A percentile compares a stretch with the other conserved stretches of the same genome.
These are phyloP conservation scores for Eleutherodactylus coqui DNA, from an alignment of 2,797 vertebrate genomes.

Conservation along the genomic window DNA sequence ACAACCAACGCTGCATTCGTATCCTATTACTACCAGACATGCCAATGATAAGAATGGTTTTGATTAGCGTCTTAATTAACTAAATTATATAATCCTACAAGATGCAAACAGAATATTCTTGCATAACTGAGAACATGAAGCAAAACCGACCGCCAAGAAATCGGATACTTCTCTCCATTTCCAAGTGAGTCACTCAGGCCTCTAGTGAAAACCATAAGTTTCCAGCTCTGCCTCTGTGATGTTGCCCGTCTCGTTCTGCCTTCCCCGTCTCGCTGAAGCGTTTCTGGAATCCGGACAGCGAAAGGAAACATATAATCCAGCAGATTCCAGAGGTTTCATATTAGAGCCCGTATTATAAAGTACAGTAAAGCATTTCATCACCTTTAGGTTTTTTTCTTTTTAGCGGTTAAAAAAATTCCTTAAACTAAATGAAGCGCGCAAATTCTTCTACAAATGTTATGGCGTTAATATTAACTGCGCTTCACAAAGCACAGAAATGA, in stretches of 20 bases:
- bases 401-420: conserved; percentile 13
- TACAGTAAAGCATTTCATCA: background rate
- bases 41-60: background rate
- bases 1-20: background rate
- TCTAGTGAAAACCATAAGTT: conserved; percentile 28
- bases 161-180: conserved; percentile 27
- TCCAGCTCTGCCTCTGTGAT: conserved; percentile 26
- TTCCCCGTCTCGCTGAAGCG: background rate
- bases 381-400: conserved; percentile 21
- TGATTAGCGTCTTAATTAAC: background rate
- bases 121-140: background rate
- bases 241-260: background rate
- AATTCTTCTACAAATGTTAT: too few relatives aligned
- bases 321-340: conserved; percentile 3
- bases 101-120: conserved; percentile 5
- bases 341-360: conserved; percentile 17
- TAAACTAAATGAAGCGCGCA: too few relatives aligned
- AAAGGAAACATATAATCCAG: background rate
- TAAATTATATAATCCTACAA: background rate
- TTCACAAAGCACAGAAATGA: too few relatives aligned
- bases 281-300: conserved; percentile 9
- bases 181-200: conserved; percentile 41
- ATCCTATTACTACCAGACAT: background rate
- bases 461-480: too few relatives aligned
- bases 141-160: background rate